A percentile compares a stretch with the other conserved stretches of the same genome.
phyloP scores from a whole-genome alignment of 2,888 invertebrate species.

The Microctonus aethiopoides region DNA sequence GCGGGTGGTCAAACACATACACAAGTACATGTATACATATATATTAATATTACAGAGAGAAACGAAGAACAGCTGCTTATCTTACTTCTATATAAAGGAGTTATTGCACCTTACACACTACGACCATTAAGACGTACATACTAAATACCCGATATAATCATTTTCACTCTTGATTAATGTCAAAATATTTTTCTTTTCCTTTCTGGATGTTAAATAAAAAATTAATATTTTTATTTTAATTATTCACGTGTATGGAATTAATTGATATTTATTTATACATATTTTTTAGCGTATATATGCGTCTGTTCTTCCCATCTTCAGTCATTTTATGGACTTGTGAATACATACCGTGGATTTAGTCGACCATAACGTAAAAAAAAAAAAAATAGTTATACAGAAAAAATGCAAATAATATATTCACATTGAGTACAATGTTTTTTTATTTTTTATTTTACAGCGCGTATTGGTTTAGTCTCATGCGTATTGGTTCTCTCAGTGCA shows the following conservation, averaged over 20 bases:
- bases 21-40: too few relatives aligned
- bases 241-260: too few relatives aligned
- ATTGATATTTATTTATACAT: neutral
- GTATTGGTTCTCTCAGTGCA: too few relatives aligned
- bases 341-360: neutral
- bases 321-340: neutral
- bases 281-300: neutral
- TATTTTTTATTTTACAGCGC: neutral
- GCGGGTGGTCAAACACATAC: neutral
- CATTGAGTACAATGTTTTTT: neutral
- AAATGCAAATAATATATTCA: too few relatives aligned
- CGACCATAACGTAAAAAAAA: neutral
- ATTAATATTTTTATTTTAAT: neutral
- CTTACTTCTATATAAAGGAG: neutral
- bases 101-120: neutral
- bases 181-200: neutral
- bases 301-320: neutral
- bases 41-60: neutral
- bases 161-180: neutral
- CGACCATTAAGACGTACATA: neutral
- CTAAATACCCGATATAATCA: neutral
- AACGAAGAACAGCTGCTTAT: neutral
- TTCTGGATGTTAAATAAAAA: neutral
- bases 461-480: too few relatives aligned
- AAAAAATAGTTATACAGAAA: too few relatives aligned